phyloP scores from a whole-genome alignment of 2,113 vertebrate genomes.

The Silurus glanis region DNA sequence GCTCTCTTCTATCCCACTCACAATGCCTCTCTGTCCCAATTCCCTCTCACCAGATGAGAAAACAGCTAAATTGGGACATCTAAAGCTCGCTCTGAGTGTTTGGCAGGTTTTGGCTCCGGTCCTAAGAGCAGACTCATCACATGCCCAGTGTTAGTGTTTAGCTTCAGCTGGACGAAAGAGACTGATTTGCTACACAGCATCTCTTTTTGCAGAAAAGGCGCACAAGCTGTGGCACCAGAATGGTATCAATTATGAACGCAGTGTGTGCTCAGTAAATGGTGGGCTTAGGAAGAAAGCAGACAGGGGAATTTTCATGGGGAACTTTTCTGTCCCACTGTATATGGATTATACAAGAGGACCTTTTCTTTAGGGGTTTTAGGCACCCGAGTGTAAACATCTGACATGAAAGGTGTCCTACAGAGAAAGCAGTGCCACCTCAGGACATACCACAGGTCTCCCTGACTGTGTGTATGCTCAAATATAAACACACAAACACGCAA shows the following conservation, averaged over 20 bases:
- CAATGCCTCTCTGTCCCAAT: conserved; percentile 14
- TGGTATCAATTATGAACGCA: conserved; percentile 53
- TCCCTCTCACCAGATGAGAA: conserved; percentile 22
- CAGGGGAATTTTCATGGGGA: conserved; percentile 35
- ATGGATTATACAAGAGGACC: conserved; percentile 37
- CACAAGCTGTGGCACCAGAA: conserved; percentile 39
- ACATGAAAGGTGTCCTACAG: conserved; percentile 23
- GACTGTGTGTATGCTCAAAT: background rate
- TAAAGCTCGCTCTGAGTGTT: conserved; percentile 26
- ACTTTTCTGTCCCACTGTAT: conserved; percentile 35
- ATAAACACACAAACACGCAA: background rate
- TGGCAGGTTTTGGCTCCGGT: conserved; percentile 44
- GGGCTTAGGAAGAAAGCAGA: conserved; percentile 45
- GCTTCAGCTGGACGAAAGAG: conserved; percentile 29
- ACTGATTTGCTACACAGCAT: conserved; percentile 30
- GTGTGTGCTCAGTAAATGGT: conserved; percentile 48
- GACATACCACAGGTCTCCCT: background rate
- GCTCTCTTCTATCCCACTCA: background rate
- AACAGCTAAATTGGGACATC: conserved; percentile 42
- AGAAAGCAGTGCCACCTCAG: conserved; percentile 20
- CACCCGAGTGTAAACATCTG: conserved; percentile 47
- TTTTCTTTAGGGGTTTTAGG: conserved; percentile 37
- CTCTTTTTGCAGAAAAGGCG: conserved; percentile 46
- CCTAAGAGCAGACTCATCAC: conserved; percentile 24
- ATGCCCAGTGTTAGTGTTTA: conserved; percentile 21